Base-by-base conservation (phyloP, 2,888 invertebrate species). In the Smittia sp. region DNA sequence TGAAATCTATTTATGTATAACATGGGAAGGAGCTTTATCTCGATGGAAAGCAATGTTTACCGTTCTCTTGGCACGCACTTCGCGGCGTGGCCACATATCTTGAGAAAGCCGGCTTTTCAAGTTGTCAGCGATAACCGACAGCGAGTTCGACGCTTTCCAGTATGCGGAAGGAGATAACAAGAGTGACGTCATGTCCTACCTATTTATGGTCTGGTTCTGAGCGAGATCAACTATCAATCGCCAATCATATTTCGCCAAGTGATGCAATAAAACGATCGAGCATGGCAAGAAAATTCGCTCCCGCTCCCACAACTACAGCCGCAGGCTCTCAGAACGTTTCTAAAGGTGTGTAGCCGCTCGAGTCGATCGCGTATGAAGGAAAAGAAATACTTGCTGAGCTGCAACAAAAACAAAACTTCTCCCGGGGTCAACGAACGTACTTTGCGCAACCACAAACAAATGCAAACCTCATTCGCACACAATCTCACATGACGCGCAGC, bases 381-480 rank as follows among this genome's bases (percentile, higher is more conserved):
- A 70, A 70, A 58, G 11, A 58, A 58, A 58, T 58, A 58, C n/a
- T 32, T 32, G 38, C 52, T n/a, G 52, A 15, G 15, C 15, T 58
- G 7, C 18, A 54, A 52, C 41, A 54, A 69, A 41, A 69, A 54
- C 7, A 39, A 67, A 67, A 66, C 38, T 20, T 20, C 25, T 18
- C 46, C 46, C 54, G 62, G 25, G 72, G 58, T 72, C 72, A 72
- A 72, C 72, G 72, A 72, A 72, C 72, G 72, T 72, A 62, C 72
- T 72, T 72, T 54, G 69, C 54, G 39, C 72, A 62, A 72, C 52
- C 32, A 72, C 72, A 72, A 24, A n/a, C 25, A 15, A 58, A 58
- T 58, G 18, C 46, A 46, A 46, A 46, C 46, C 11, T 46, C n/a
- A 22, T 58, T 18, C 22, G 58, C 58, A 58, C 18, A 58, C 58